phyloP scores from a whole-genome alignment of 1,140 invertebrate genomes.

The Pectinophora gossypiella region DNA sequence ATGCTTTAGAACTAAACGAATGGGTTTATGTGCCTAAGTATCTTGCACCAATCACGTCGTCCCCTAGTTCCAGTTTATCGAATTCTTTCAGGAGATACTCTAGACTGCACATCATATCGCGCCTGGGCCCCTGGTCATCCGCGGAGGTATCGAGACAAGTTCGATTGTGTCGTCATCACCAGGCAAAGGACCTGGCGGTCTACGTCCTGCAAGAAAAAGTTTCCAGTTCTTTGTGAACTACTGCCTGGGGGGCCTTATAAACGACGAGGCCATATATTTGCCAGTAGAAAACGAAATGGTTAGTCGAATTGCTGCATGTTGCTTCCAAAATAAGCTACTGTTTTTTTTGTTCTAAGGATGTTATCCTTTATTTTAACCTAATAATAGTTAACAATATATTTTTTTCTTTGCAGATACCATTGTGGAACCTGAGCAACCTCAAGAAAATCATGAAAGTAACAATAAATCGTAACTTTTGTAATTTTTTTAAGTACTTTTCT shows the following conservation, averaged over 20 bases:
- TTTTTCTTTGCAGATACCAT: background rate
- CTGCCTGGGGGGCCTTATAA: conserved; percentile 62
- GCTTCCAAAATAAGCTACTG: too few relatives aligned
- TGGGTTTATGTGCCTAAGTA: too few relatives aligned
- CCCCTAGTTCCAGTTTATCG: too few relatives aligned
- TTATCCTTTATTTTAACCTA: background rate
- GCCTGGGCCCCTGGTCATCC: conserved; percentile 82
- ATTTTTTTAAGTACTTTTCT: background rate
- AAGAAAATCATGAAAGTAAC: background rate
- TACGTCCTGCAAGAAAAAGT: conserved; percentile 64
- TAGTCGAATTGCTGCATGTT: too few relatives aligned
- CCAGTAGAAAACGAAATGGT: conserved; percentile 18
- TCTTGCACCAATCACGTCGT: too few relatives aligned
- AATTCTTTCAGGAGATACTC: conserved; percentile 64
- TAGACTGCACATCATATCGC: conserved; percentile 77
- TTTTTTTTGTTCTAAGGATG: background rate
- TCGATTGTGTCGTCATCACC: conserved; percentile 77
- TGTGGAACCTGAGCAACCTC: background rate
- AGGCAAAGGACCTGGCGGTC: conserved; percentile 75
- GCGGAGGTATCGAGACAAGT: conserved; percentile 42
- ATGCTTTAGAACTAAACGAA: too few relatives aligned
- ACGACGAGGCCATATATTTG: conserved; percentile 41
- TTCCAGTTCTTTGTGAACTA: conserved; percentile 79
- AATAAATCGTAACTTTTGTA: too few relatives aligned
- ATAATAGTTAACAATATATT: too few relatives aligned